Conservation (phyloP, 1,140 invertebrate species). For the Adelges cooleyi region DNA sequence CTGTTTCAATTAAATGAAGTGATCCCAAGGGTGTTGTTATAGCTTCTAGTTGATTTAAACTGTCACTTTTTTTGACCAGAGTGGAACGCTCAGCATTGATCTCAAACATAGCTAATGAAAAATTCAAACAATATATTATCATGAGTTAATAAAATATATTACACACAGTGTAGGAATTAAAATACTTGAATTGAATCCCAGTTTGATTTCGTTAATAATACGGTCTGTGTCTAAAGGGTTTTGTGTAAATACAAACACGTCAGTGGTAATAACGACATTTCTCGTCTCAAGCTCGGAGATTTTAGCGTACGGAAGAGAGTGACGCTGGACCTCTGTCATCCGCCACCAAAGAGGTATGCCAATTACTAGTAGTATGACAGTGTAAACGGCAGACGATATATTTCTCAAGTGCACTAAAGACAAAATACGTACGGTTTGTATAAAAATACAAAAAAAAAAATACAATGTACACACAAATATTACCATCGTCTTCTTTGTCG, state of each 20-base stretch:
- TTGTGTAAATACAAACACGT: conserved; percentile 40
- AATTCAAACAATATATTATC: too few species aligned
- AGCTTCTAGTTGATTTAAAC: background rate
- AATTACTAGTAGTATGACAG: conserved; percentile 63
- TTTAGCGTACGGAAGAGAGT: conserved; percentile 50
- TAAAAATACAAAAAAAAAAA: too few species aligned
- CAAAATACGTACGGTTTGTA: too few species aligned
- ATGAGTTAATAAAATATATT: too few species aligned
- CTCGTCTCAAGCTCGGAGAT: conserved; percentile 45
- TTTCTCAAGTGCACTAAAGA: conserved; percentile 36
- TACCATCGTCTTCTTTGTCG: conserved; percentile 22
- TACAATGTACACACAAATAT: too few species aligned
- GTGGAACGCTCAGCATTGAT: conserved; percentile 1
- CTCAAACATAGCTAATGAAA: background rate
- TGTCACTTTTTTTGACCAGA: background rate
- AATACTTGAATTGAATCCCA: conserved; percentile 23
- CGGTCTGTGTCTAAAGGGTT: conserved; percentile 34
- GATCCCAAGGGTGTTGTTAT: background rate
- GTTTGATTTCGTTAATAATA: background rate
- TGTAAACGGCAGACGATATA: conserved; percentile 63
- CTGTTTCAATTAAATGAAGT: conserved; percentile 12
- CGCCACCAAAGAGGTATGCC: conserved; percentile 91
- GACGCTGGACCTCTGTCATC: conserved; percentile 76
- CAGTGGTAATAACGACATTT: conserved; percentile 40
- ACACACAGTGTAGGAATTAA: background rate